Base-by-base conservation (phyloP, 1,140 invertebrate genomes). In the Dryas iulia region DNA sequence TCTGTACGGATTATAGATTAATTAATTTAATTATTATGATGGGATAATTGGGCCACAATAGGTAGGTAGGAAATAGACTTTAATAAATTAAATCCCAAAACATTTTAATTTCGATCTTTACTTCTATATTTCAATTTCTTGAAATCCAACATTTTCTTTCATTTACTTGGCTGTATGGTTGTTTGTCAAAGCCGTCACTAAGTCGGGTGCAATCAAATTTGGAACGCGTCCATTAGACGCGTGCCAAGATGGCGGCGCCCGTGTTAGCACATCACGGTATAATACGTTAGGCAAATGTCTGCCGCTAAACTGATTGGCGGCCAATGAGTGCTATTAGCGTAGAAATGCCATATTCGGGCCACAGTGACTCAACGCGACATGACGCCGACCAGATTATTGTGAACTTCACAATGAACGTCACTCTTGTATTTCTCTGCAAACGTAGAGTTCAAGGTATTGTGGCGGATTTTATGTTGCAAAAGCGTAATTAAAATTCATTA, bases 281-380 rank as follows among this genome's bases (percentile, higher is more conserved):
- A 71, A 74, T 64, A 76, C 73, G 69, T 79, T 78, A 72, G 66
- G 82, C 75, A 86, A 86, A 85, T 78, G 79, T 71, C 76, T 66
- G 59, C 67, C 65, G 81, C 80, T 86, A 84, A 85, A 86, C 82
- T 86, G 82, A 87, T 87, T 87, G 81, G 83, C 83, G 77, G 73
- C 70, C 83, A 84, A 86, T 85, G 79, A 86, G 77, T 76, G 81
- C 74, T 74, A 82, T 89, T 89, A 87, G 82, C 82, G 74, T 79
- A 77, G 68, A 73, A 78, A 83, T 76, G 84, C 81, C 79, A 82
- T 80, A 85, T 82, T 81, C 71, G 74, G 82, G 77, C 73, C 79
- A 65, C 68, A 78, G 73, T 83, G 84, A 82, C 77, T 87, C 76
- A 76, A 69, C 77, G 78, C 78, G 81, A 83, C 82, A 87, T 60